A percentile compares a stretch with the other conserved stretches of the same genome.
These are phyloP conservation scores for Australoheros facetus DNA, from an alignment of 2,797 vertebrate species.

Conservation along the genomic window DNA sequence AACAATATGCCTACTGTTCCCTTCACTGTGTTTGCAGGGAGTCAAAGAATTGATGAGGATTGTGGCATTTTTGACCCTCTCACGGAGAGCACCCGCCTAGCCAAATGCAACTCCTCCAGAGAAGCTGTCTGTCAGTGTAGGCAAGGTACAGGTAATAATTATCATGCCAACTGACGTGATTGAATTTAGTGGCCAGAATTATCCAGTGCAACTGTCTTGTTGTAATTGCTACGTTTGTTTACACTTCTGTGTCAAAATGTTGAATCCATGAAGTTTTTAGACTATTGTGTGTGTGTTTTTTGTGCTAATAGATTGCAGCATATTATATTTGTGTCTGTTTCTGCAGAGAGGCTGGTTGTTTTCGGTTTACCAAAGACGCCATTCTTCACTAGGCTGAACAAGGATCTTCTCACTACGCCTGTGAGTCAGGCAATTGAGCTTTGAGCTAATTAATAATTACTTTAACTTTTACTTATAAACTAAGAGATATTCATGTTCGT, in stretches of 20 bases:
- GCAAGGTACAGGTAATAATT: constrained; percentile 70
- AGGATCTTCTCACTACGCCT: constrained; percentile 54
- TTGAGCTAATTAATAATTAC: background rate
- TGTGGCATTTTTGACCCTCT: constrained; percentile 77
- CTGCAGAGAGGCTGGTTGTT: constrained; percentile 58
- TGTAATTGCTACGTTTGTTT: background rate
- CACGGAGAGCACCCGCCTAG: constrained; percentile 11
- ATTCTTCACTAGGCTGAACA: constrained; percentile 72
- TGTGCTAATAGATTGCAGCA: background rate
- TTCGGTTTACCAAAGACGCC: constrained; percentile 69
- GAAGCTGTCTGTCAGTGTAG: constrained; percentile 78
- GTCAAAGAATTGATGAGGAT: constrained; percentile 14
- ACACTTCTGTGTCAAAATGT: too few species aligned
- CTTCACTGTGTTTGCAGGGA: background rate
- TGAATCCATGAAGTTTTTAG: background rate
- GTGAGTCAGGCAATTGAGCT: constrained; percentile 67
- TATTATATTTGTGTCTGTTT: constrained; percentile 12
- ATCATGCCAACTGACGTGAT: background rate
- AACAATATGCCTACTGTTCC: background rate
- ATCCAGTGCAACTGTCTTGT: background rate
- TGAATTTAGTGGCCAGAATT: background rate
- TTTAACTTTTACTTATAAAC: background rate
- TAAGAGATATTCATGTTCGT: background rate
- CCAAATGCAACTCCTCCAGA: constrained; percentile 63
- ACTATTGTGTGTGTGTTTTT: background rate